Conservation (phyloP, 2,888 invertebrate species). For the Adelognathus sp. region DNA sequence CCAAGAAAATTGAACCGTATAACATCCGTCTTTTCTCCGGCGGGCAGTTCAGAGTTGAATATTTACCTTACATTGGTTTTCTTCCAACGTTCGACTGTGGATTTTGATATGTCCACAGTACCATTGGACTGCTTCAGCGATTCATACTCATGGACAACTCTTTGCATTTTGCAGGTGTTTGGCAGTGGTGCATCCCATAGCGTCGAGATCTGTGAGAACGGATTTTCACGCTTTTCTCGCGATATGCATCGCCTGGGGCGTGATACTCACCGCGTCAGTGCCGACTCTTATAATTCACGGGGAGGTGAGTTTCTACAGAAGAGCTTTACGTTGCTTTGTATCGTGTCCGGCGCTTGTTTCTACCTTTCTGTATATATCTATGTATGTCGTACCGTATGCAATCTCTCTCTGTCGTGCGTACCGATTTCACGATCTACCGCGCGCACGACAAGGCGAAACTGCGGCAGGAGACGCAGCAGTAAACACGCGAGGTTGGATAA, state of each 20-base stretch:
- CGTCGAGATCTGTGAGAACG: slow-evolving; percentile 92
- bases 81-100: background rate
- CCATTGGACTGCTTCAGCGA: too few species aligned
- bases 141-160: slow-evolving; percentile 45
- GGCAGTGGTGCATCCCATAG: slow-evolving; percentile 96
- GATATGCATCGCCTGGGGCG: slow-evolving; percentile 90
- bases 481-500: slow-evolving; percentile 30
- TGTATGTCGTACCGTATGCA: background rate
- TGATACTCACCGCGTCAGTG: slow-evolving; percentile 90
- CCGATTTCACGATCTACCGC: background rate
- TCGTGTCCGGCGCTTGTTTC: slow-evolving; percentile 37
- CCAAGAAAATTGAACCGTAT: too few species aligned
- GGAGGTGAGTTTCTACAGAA: slow-evolving; percentile 84
- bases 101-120: background rate
- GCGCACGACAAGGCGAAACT: background rate
- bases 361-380: background rate
- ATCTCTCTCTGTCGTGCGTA: background rate
- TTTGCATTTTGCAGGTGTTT: slow-evolving; percentile 83
- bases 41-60: too few species aligned
- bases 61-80: too few species aligned
- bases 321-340: background rate
- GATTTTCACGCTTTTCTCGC: slow-evolving; percentile 91
- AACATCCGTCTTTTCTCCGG: too few species aligned
- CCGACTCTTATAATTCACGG: slow-evolving; percentile 91
- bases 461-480: background rate